Percentiles rank a stretch among this genome's conserved stretches.
Conservation (phyloP, 2,113 vertebrate species). For the Cyphomyrus discorhynchus region DNA sequence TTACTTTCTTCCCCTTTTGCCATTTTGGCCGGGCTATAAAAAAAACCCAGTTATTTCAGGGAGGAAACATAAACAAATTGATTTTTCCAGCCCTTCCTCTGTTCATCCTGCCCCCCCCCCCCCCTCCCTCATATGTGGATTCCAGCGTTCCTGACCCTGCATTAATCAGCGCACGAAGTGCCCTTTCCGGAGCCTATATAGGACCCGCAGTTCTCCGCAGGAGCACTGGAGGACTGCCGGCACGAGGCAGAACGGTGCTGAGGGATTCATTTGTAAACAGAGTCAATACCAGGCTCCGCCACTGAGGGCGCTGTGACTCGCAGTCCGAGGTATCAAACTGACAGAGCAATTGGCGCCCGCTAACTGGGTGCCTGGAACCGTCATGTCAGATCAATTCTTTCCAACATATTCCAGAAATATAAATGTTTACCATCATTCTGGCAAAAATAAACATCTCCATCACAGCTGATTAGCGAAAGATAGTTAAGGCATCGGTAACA, state of each 20-base stretch:
- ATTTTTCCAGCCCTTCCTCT: slow-evolving; percentile 16
- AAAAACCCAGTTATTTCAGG: slow-evolving; percentile 10
- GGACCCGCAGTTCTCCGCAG: neutral
- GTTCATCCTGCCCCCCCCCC: neutral
- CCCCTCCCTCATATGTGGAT: neutral
- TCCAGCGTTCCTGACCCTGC: slow-evolving; percentile 5
- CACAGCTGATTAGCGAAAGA: neutral
- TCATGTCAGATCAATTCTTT: neutral
- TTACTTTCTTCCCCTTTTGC: neutral
- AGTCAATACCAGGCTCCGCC: neutral
- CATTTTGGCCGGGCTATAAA: slow-evolving; percentile 1
- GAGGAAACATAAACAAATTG: slow-evolving; percentile 10
- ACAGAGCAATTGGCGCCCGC: neutral
- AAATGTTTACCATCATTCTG: neutral
- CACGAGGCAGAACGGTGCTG: neutral
- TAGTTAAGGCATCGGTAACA: neutral
- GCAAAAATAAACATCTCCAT: neutral
- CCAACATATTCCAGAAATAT: neutral
- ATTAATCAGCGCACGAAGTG: slow-evolving; percentile 3
- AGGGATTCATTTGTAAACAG: neutral
- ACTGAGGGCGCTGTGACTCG: neutral
- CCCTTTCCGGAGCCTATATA: neutral
- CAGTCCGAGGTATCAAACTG: neutral
- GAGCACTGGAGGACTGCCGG: neutral
- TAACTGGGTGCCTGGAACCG: neutral